Conservation (phyloP, 2,888 invertebrate genomes). For the Portevinia maculata region DNA sequence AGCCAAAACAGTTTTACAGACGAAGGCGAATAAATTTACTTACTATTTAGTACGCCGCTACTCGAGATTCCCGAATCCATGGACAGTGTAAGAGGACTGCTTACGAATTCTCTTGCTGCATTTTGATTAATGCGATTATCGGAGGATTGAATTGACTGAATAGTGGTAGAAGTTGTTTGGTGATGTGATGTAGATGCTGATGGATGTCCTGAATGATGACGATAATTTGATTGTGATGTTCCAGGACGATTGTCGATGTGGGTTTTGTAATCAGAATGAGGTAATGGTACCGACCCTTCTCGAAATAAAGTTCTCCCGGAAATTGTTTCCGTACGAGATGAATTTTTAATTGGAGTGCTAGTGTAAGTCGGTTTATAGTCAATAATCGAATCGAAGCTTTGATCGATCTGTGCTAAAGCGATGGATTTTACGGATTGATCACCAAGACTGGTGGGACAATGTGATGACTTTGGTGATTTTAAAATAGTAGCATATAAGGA, state of each 20-base stretch:
- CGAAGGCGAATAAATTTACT: constrained; percentile 59
- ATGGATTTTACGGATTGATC: constrained; percentile 52
- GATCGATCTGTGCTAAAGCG: constrained; percentile 27
- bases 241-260: constrained; percentile 72
- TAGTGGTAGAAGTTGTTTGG: constrained; percentile 40
- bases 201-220: constrained; percentile 65
- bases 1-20: constrained; percentile 22
- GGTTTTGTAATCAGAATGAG: constrained; percentile 49
- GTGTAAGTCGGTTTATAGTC: constrained; percentile 60
- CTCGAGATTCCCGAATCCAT: constrained; percentile 94
- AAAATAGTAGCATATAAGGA: constrained; percentile 92
- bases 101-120: constrained; percentile 75
- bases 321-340: constrained; percentile 42
- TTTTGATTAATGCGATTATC: constrained; percentile 71
- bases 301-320: constrained; percentile 57
- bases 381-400: constrained; percentile 53
- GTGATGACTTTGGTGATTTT: constrained; percentile 76
- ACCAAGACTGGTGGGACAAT: constrained; percentile 46
- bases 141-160: constrained; percentile 54
- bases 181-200: constrained; percentile 56
- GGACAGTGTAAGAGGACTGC: constrained; percentile 90
- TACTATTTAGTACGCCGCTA: constrained; percentile 77
- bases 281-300: constrained; percentile 59
- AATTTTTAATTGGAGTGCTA: constrained; percentile 57
- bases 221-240: constrained; percentile 75